phyloP scores from a whole-genome alignment of 1,140 invertebrate genomes.

The Aporrectodea caliginosa region DNA sequence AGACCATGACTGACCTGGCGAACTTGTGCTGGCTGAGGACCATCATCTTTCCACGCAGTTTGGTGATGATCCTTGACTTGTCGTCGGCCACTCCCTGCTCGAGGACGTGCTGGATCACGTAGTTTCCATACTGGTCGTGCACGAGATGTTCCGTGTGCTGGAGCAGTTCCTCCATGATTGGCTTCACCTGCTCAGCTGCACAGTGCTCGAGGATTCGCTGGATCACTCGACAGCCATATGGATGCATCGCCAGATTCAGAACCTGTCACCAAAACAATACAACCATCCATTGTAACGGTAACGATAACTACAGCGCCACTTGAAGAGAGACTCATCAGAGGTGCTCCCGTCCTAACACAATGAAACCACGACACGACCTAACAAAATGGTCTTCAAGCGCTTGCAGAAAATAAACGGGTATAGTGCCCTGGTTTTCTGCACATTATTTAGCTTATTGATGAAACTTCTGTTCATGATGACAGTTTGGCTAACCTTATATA shows the following conservation, averaged over 20 bases:
- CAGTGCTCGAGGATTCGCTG: slow-evolving; percentile 99
- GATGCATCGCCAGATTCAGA: slow-evolving; percentile 94
- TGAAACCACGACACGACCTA: too few relatives aligned
- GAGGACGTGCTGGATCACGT: slow-evolving; percentile 82
- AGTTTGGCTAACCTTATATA: too few relatives aligned
- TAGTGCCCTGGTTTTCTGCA: too few relatives aligned
- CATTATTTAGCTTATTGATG: too few relatives aligned
- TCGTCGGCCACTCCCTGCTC: slow-evolving; percentile 81
- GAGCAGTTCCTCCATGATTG: slow-evolving; percentile 92
- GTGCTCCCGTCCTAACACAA: too few relatives aligned
- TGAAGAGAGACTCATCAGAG: too few relatives aligned
- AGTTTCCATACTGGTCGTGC: slow-evolving; percentile 99
- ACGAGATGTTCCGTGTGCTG: slow-evolving; percentile 88
- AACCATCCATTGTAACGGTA: too few relatives aligned
- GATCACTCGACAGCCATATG: slow-evolving; percentile 98
- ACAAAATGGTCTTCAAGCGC: too few relatives aligned
- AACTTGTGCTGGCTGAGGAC: slow-evolving; percentile 97
- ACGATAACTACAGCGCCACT: too few relatives aligned
- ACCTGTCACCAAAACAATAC: slow-evolving; percentile 59
- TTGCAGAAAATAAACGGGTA: too few relatives aligned
- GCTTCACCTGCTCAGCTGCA: slow-evolving; percentile 88
- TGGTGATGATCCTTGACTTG: slow-evolving; percentile 86
- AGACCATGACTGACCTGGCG: slow-evolving; percentile 59
- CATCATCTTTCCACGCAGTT: slow-evolving; percentile 89
- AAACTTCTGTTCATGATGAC: too few relatives aligned